phyloP scores from a whole-genome alignment of 2,888 invertebrate genomes.

The Xestia sexstrigata region DNA sequence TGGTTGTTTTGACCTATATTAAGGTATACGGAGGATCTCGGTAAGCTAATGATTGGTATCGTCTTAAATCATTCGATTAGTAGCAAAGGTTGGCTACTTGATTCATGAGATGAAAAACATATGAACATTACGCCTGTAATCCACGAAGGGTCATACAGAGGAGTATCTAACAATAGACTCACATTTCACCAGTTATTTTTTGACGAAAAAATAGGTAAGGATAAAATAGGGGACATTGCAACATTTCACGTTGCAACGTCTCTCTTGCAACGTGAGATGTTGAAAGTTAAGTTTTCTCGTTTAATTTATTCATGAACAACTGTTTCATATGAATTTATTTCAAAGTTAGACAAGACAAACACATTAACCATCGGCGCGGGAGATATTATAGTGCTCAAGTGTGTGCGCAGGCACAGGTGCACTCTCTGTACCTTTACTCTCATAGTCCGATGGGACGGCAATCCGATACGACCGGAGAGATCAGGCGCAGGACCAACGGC shows the following conservation, averaged over 20 bases:
- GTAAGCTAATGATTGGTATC: slow-evolving; percentile 23
- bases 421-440: too few relatives aligned
- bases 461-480: too few relatives aligned
- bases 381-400: too few relatives aligned
- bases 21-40: not conserved
- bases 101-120: not conserved
- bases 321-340: not conserved
- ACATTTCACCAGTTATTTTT: not conserved
- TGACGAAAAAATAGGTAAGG: not conserved
- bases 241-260: not conserved
- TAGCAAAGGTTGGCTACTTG: not conserved
- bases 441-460: too few relatives aligned
- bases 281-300: not conserved
- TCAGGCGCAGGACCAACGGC: too few relatives aligned
- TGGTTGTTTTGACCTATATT: slow-evolving; percentile 36
- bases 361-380: too few relatives aligned
- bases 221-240: not conserved
- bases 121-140: not conserved
- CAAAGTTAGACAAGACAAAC: not conserved
- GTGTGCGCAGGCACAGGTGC: too few relatives aligned
- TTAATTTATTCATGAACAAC: not conserved
- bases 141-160: not conserved
- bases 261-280: not conserved
- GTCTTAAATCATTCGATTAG: slow-evolving; percentile 23
- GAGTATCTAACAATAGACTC: not conserved